Percentiles rank a stretch among this genome's conserved stretches.
phyloP scores from a whole-genome alignment of 2,113 vertebrate genomes.

The Ochotona princeps region DNA sequence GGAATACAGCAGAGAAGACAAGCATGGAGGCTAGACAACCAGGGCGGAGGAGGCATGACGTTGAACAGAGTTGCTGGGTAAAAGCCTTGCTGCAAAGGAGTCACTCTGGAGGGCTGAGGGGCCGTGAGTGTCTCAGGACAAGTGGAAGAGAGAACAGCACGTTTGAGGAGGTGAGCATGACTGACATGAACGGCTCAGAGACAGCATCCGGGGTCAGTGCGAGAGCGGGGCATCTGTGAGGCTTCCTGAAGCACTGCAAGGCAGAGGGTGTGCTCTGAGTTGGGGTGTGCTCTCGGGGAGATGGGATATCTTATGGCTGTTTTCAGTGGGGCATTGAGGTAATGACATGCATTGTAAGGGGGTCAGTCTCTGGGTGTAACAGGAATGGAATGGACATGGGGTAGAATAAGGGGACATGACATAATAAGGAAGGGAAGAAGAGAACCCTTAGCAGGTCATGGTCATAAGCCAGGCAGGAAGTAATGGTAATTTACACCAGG shows the following conservation, averaged over 20 bases:
- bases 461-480: neutral
- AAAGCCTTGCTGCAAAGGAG: neutral
- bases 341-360: neutral
- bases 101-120: neutral
- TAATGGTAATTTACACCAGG: neutral
- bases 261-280: neutral
- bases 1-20: neutral
- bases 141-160: neutral
- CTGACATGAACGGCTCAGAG: neutral
- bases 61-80: neutral
- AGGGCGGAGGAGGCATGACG: neutral
- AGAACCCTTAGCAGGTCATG: neutral
- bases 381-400: neutral
- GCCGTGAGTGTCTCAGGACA: neutral
- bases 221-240: neutral
- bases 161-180: neutral
- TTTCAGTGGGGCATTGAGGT: neutral
- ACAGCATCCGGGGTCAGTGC: neutral
- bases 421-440: neutral
- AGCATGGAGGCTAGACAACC: neutral
- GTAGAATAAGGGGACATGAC: too few species aligned
- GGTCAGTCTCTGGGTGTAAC: neutral
- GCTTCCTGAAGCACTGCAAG: too few species aligned
- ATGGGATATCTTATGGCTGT: neutral
- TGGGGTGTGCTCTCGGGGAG: neutral